Conservation (phyloP, 1,140 invertebrate species). For the Neodiprion pinetum region DNA sequence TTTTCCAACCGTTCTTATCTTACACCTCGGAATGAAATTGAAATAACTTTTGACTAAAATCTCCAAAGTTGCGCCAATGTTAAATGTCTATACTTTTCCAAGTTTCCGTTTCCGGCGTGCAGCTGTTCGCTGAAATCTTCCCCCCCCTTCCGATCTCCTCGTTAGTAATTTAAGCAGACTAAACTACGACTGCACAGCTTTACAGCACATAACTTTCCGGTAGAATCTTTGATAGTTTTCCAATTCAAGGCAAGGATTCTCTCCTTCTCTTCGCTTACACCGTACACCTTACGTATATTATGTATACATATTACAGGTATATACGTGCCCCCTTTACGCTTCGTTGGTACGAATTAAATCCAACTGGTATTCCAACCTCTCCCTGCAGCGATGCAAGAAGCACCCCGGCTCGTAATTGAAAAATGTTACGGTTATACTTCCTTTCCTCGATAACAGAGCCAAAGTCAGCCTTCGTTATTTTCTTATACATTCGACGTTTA, state of each 20-base stretch:
- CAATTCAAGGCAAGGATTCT: neutral
- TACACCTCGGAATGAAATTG: neutral
- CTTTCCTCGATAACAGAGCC: neutral
- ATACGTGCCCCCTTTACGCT: no score
- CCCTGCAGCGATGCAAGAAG: no score
- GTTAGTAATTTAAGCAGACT: neutral
- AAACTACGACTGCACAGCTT: neutral
- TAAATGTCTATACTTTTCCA: neutral
- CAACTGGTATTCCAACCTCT: neutral
- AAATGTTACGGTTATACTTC: neutral
- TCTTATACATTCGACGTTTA: neutral
- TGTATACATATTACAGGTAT: no score
- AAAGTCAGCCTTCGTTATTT: neutral
- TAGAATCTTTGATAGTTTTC: conserved; percentile 6
- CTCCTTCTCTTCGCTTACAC: neutral
- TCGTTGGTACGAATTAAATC: neutral
- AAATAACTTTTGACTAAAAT: neutral
- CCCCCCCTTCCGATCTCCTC: neutral
- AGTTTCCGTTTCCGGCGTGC: neutral
- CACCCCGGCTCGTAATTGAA: neutral
- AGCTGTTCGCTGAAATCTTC: no score
- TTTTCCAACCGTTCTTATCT: neutral
- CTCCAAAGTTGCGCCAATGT: neutral
- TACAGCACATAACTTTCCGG: neutral
- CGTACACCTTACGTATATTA: no score